Evolutionary conservation across 2,888 invertebrate genomes (phyloP), one percentile per base, ranked within the genome.

Genomic region (Diogma glabrata): DNA sequence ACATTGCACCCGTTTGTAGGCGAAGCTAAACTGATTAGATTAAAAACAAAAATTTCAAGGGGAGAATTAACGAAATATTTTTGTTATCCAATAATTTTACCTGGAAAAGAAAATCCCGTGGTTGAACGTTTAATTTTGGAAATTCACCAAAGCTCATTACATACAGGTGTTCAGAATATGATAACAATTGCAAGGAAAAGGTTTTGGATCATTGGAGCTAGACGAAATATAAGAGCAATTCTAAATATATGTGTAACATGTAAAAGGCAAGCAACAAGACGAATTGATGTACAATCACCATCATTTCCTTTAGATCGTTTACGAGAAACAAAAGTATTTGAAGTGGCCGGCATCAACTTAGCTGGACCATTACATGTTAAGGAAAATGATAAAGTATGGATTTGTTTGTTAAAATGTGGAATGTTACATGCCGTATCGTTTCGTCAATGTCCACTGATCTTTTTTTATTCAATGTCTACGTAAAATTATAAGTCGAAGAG

Each of bases 61-160:
- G 51, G 60, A 16, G 36, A 56, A 10, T 58, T 60, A 36, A 12
- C 36, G 9, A 48, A 51, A 22, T 17, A 51, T 17, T 63, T 62
- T 54, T 51, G 55, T 22, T 54, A 40, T 55, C 61, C 62, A 7
- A 58, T 60, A 19, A 26, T 63, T 10, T 52, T 64, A 49, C 60
- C 60, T 17, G 49, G 47, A 1, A 51, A 50, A n/a, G 59, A 62
- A 54, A 51, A 53, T 5, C 53, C 58, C 20, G 59, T 63, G 1
- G 33, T 48, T 5, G 52, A 56, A 40, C 48, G 33, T n/a, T 33
- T 57, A 50, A 58, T 56, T 30, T 24, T 20, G 12, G 20, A 56
- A 10, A 17, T 17, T n/a, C 56, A 55, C n/a, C n/a, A n/a, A n/a
- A n/a, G n/a, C n/a, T n/a, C n/a, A n/a, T n/a, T n/a, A n/a, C 56